Evolutionary conservation across 1,140 invertebrate species (phyloP).

Genomic region (Halotydeus destructor): DNA sequence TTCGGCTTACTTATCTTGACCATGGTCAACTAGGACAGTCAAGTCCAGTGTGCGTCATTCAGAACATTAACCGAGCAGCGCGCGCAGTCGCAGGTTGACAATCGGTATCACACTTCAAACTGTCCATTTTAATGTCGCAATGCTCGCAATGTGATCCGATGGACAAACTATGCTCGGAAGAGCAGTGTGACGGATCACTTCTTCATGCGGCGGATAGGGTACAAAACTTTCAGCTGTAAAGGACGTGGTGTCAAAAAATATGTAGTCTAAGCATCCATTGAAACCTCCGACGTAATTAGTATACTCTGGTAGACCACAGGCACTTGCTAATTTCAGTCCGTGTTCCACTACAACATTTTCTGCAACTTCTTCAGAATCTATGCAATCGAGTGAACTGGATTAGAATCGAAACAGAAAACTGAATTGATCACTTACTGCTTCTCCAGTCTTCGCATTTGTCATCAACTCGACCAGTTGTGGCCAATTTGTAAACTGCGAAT

Average conservation of each 20-base stretch:
- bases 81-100: no score
- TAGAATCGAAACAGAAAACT: constrained; percentile 5
- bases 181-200: constrained; percentile 41
- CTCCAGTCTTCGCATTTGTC: constrained; percentile 44
- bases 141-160: constrained; percentile 72
- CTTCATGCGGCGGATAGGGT: constrained; percentile 51
- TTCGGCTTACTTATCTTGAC: constrained; percentile 1
- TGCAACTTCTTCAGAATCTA: constrained; percentile 41
- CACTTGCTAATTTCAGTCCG: constrained; percentile 29
- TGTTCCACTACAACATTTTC: constrained; percentile 45
- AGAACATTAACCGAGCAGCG: no score
- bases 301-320: constrained; percentile 33
- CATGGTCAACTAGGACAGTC: no score
- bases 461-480: constrained; percentile 39
- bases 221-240: constrained; percentile 28
- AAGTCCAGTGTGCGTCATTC: no score
- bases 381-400: background rate
- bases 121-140: constrained; percentile 54
- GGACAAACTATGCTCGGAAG: constrained; percentile 68
- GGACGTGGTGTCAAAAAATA: constrained; percentile 30
- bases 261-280: constrained; percentile 73
- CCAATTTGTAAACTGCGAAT: constrained; percentile 49
- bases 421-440: constrained; percentile 37
- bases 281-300: constrained; percentile 70
- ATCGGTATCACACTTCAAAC: no score